A percentile compares a stretch with the other conserved stretches of the same genome.
These are phyloP conservation scores for Epirrita christyi DNA, from an alignment of 2,888 invertebrate genomes.

Conservation along the genomic window DNA sequence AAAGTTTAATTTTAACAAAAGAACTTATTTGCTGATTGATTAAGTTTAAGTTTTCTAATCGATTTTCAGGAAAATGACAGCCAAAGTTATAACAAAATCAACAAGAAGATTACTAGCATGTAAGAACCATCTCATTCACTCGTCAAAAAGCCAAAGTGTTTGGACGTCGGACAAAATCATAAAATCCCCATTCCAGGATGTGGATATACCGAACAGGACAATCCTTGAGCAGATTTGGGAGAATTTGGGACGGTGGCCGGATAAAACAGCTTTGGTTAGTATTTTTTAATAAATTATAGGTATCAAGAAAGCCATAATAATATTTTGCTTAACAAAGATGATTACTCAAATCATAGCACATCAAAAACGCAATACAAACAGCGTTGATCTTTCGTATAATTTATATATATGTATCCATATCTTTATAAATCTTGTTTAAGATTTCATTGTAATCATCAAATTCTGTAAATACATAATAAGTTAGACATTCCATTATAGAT, in stretches of 20 bases:
- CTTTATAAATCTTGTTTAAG: too few species aligned
- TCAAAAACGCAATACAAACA: too few species aligned
- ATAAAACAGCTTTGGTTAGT: conserved; percentile 86
- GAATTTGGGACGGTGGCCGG: conserved; percentile 85
- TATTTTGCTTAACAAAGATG: too few species aligned
- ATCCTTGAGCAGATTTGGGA: conserved; percentile 86
- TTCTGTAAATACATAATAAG: too few species aligned
- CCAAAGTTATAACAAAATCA: conserved; percentile 42
- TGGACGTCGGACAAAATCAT: conserved; percentile 66
- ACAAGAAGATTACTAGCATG: conserved; percentile 39
- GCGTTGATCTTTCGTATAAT: too few species aligned
- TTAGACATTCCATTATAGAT: too few species aligned
- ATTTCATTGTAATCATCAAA: too few species aligned
- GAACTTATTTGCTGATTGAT: background rate
- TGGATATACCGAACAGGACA: conserved; percentile 77
- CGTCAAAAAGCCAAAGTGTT: conserved; percentile 39
- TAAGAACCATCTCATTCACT: conserved; percentile 32
- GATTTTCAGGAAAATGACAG: conserved; percentile 48
- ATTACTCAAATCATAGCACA: too few species aligned
- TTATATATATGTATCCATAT: too few species aligned
- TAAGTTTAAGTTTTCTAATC: conserved; percentile 16
- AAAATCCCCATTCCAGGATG: conserved; percentile 77
- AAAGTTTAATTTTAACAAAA: too few species aligned
- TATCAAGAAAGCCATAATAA: too few species aligned
- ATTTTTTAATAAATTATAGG: background rate